Percentiles rank a stretch among this genome's conserved stretches.
Conservation (phyloP, 23 tunicate species). For the Phallusia fumigata region DNA sequence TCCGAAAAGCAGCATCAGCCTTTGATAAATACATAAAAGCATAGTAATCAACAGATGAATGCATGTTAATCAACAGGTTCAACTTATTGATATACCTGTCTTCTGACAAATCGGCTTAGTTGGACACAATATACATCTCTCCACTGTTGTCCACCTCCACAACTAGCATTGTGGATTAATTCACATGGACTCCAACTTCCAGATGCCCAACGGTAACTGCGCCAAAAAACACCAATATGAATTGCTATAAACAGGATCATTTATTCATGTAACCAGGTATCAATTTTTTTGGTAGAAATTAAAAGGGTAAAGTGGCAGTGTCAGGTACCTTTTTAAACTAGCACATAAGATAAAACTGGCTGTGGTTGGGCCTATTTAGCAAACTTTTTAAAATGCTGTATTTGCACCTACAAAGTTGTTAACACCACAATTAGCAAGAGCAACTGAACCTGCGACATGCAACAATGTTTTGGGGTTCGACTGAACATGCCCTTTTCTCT, state of each 20-base stretch:
- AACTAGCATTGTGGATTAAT: conserved; percentile 34
- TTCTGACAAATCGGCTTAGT: conserved; percentile 22
- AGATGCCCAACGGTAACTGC: conserved; percentile 66
- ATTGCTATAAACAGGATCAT: background rate
- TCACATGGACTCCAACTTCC: conserved; percentile 65
- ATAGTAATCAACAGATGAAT: background rate
- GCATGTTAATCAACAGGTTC: background rate
- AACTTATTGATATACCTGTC: conserved; percentile 15
- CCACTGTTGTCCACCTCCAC: conserved; percentile 78
- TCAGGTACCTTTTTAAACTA: too few species aligned
- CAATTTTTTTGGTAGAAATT: too few species aligned
- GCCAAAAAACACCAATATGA: background rate
- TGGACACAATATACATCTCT: conserved; percentile 67
- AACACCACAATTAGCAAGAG: background rate
- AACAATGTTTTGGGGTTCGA: background rate
- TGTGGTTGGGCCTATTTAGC: too few species aligned
- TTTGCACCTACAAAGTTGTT: too few species aligned
- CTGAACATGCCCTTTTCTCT: conserved; percentile 24
- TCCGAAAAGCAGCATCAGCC: conserved; percentile 38
- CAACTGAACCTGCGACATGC: background rate
- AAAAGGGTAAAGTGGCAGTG: too few species aligned
- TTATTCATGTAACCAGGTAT: too few species aligned
- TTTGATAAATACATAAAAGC: background rate
- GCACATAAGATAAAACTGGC: too few species aligned
- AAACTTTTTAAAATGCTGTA: too few species aligned